phyloP scores from a whole-genome alignment of 2,888 invertebrate species.

The Xanthia togata region DNA sequence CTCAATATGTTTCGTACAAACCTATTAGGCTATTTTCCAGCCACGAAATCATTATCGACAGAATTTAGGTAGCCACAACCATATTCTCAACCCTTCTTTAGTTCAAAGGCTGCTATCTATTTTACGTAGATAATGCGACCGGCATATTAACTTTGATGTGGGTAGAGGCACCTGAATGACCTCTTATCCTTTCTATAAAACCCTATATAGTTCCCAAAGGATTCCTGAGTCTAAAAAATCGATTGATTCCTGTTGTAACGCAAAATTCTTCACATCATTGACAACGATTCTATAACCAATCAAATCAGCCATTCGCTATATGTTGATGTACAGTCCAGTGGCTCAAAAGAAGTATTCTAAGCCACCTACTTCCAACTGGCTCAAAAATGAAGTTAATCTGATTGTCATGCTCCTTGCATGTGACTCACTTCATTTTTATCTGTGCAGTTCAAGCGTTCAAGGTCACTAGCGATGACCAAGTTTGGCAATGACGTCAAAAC shows the following conservation, averaged over 20 bases:
- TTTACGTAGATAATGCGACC: not conserved
- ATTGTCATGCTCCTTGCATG: no score
- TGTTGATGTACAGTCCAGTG: no score
- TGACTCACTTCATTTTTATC: not conserved
- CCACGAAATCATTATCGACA: not conserved
- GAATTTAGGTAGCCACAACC: not conserved
- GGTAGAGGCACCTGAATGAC: slow-evolving; percentile 5
- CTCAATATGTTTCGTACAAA: no score
- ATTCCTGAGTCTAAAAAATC: not conserved
- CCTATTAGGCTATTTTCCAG: not conserved
- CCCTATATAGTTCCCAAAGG: not conserved
- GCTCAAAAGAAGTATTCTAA: not conserved
- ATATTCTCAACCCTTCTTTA: slow-evolving; percentile 15
- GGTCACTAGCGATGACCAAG: no score
- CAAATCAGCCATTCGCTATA: no score
- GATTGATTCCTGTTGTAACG: not conserved
- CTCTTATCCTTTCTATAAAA: not conserved
- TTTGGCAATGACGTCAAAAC: no score
- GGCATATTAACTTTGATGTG: slow-evolving; percentile 35
- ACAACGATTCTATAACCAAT: no score
- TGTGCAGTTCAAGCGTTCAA: not conserved
- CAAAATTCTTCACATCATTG: no score
- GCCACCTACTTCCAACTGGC: no score
- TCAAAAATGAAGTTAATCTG: not conserved
- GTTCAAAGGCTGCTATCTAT: slow-evolving; percentile 9